Evolutionary conservation across 2,797 vertebrate genomes (phyloP).

Genomic region (Nothura maculosa): DNA sequence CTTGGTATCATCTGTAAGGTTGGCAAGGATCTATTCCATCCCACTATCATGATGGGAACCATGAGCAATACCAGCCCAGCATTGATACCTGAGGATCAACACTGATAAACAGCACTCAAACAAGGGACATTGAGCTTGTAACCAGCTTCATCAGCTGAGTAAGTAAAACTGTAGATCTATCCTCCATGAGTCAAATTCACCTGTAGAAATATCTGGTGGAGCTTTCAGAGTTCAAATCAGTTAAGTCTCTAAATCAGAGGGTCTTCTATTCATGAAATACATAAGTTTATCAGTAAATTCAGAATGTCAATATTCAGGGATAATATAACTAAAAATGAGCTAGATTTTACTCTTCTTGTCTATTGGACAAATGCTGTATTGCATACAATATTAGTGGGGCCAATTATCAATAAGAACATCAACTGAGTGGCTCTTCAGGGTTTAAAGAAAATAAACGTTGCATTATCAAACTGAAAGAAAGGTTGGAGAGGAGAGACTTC

Average conservation of each 20-base stretch:
- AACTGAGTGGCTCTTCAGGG: neutral
- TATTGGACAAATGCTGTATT: neutral
- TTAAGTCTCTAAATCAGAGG: neutral
- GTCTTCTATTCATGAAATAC: neutral
- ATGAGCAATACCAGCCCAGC: too few relatives aligned
- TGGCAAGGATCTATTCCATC: too few relatives aligned
- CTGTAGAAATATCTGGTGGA: neutral
- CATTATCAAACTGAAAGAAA: neutral
- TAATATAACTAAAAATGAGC: neutral
- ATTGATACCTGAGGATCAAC: too few relatives aligned
- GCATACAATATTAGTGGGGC: neutral
- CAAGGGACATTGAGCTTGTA: neutral
- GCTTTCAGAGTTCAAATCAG: neutral
- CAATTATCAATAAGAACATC: neutral
- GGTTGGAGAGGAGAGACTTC: neutral
- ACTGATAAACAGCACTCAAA: too few relatives aligned
- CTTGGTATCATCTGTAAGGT: too few relatives aligned
- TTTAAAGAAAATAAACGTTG: neutral
- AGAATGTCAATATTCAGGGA: neutral
- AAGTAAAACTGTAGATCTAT: neutral
- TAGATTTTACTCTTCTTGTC: slow-evolving; percentile 9
- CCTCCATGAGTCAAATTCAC: neutral
- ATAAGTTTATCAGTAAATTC: too few relatives aligned
- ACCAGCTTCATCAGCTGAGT: neutral
- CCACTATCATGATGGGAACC: too few relatives aligned